Evolutionary conservation across 92 coral and sea anemone genomes (phyloP).

Genomic region (Zoanthus solanderi): DNA sequence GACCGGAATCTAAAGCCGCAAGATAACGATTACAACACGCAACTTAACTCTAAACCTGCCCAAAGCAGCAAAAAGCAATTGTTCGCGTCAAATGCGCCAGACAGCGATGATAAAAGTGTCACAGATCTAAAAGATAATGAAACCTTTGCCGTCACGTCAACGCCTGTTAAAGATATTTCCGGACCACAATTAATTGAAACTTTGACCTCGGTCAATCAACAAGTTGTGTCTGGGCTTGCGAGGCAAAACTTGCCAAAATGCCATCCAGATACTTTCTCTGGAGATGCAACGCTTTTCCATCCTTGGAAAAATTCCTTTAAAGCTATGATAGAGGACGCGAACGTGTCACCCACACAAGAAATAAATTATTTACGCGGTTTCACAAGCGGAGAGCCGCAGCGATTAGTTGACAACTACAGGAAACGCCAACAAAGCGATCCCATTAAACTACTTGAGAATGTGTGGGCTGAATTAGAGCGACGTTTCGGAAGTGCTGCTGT

Average conservation of each 20-base stretch:
- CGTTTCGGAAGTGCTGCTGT: constrained; percentile 62
- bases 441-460: constrained; percentile 4
- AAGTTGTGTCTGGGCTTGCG: constrained; percentile 40
- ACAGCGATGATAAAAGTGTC: neutral
- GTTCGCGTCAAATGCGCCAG: neutral
- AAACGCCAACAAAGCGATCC: constrained; percentile 58
- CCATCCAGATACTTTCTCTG: constrained; percentile 61
- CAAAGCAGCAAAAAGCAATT: neutral
- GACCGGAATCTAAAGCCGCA: neutral
- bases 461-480: constrained; percentile 61
- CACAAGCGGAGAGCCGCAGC: constrained; percentile 50
- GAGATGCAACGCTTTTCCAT: constrained; percentile 71
- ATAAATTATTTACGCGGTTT: constrained; percentile 50
- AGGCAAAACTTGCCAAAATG: constrained; percentile 62
- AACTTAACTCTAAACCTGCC: neutral
- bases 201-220: neutral
- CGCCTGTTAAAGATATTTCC: neutral
- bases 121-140: neutral
- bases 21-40: neutral
- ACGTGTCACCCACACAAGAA: constrained; percentile 60
- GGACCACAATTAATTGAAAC: constrained; percentile 2
- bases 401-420: constrained; percentile 64
- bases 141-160: neutral
- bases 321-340: constrained; percentile 59
- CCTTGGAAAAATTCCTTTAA: constrained; percentile 66